A percentile compares a stretch with the other conserved stretches of the same genome.
Conservation (phyloP, 2,113 vertebrate genomes). For the Echinops telfairi region DNA sequence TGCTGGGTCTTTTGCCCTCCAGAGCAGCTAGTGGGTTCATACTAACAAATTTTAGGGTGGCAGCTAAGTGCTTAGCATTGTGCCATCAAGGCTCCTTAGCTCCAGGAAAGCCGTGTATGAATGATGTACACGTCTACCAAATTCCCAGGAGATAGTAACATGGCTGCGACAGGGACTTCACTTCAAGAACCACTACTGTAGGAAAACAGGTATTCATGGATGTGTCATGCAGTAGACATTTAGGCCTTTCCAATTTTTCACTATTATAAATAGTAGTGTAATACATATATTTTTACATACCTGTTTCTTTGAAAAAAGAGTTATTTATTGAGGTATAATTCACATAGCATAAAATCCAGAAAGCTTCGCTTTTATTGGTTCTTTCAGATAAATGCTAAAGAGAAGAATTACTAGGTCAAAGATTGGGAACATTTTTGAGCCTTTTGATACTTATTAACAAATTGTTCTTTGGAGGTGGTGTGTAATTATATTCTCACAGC, state of each 20-base stretch:
- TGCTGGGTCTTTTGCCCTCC: not conserved
- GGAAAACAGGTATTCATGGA: not conserved
- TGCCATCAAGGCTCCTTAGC: not conserved
- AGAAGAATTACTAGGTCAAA: conserved; percentile 34
- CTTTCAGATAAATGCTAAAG: conserved; percentile 16
- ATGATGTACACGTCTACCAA: not conserved
- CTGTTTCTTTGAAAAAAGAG: not conserved
- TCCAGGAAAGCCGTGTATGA: not conserved
- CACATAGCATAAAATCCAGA: not conserved
- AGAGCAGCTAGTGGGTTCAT: not conserved
- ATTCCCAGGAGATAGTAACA: not conserved
- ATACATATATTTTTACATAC: not conserved
- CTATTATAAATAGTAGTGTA: not conserved
- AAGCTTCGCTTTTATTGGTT: conserved; percentile 23
- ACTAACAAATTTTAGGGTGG: not conserved
- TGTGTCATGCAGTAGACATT: not conserved
- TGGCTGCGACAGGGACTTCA: not conserved
- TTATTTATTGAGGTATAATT: not conserved
- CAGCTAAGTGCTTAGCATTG: not conserved
- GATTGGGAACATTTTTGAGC: conserved; percentile 14
- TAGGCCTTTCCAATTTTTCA: not conserved
- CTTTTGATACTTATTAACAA: conserved; percentile 19
- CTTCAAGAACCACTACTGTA: not conserved
- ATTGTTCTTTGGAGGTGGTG: not conserved
- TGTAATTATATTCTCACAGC: conserved; percentile 8